Percentiles rank a stretch among this genome's conserved stretches.
phyloP scores from a whole-genome alignment of 1,140 invertebrate genomes.

The Heliothis virescens region DNA sequence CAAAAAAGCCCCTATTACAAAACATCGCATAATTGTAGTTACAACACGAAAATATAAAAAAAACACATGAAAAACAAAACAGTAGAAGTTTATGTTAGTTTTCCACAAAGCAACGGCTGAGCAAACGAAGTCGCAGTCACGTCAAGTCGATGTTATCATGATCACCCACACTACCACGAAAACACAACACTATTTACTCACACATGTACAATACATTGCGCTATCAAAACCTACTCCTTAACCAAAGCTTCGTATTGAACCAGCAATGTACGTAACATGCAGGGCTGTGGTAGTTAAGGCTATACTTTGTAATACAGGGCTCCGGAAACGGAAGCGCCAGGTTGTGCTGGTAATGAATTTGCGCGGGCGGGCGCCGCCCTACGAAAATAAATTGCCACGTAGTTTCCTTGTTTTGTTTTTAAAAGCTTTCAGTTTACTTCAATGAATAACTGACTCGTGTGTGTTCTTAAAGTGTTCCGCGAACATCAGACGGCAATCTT shows the following conservation, averaged over 20 bases:
- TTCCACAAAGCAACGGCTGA: constrained; percentile 74
- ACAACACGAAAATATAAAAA: neutral
- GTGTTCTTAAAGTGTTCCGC: neutral
- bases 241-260: constrained; percentile 1
- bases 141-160: constrained; percentile 71
- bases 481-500: neutral
- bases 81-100: constrained; percentile 80
- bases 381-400: constrained; percentile 77
- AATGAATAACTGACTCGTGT: constrained; percentile 55
- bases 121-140: constrained; percentile 76
- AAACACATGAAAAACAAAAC: constrained; percentile 38
- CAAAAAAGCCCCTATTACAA: neutral
- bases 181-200: neutral
- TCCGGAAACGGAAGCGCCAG: constrained; percentile 81
- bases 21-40: neutral
- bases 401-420: constrained; percentile 76
- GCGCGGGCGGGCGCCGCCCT: constrained; percentile 79
- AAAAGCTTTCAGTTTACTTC: constrained; percentile 70
- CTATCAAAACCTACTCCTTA: neutral
- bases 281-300: neutral
- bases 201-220: neutral
- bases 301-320: constrained; percentile 50
- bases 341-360: constrained; percentile 83
- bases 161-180: constrained; percentile 34
- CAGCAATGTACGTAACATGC: constrained; percentile 58